These are phyloP conservation scores for Cololabis saira DNA, from an alignment of 2,113 vertebrate species.

Conservation along the genomic window DNA sequence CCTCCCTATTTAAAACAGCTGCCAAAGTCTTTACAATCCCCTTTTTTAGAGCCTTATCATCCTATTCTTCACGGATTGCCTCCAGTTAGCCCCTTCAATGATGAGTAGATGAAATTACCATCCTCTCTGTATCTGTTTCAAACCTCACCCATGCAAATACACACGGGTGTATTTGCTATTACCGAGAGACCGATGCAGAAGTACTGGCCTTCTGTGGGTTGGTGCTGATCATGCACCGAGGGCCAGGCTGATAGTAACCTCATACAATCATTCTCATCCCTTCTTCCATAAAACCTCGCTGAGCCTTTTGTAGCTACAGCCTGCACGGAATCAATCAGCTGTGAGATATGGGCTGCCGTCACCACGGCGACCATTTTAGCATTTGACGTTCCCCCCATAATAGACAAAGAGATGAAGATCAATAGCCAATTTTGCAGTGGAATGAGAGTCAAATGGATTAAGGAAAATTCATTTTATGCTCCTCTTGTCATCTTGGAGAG, in stretches of 20 bases:
- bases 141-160: constrained; percentile 32
- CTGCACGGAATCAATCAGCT: constrained; percentile 72
- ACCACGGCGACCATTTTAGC: constrained; percentile 63
- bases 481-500: constrained; percentile 29
- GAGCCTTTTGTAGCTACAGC: constrained; percentile 47
- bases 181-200: constrained; percentile 22
- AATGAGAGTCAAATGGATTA: constrained; percentile 67
- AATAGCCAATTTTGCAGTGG: constrained; percentile 82
- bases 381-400: constrained; percentile 69
- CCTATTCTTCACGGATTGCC: constrained; percentile 48
- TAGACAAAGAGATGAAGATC: constrained; percentile 77
- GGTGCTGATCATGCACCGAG: constrained; percentile 61
- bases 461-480: constrained; percentile 67
- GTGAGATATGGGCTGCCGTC: constrained; percentile 70
- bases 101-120: constrained; percentile 52
- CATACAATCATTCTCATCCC: constrained; percentile 59
- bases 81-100: constrained; percentile 53
- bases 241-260: constrained; percentile 45
- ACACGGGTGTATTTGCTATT: not conserved
- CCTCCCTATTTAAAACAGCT: constrained; percentile 1
- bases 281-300: constrained; percentile 52
- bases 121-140: constrained; percentile 46
- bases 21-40: too few relatives aligned
- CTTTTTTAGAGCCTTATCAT: constrained; percentile 34
- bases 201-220: constrained; percentile 37